Evolutionary conservation across 2,797 vertebrate species (phyloP), one percentile per base, ranked within the genome.

Genomic region (Anabas testudineus): DNA sequence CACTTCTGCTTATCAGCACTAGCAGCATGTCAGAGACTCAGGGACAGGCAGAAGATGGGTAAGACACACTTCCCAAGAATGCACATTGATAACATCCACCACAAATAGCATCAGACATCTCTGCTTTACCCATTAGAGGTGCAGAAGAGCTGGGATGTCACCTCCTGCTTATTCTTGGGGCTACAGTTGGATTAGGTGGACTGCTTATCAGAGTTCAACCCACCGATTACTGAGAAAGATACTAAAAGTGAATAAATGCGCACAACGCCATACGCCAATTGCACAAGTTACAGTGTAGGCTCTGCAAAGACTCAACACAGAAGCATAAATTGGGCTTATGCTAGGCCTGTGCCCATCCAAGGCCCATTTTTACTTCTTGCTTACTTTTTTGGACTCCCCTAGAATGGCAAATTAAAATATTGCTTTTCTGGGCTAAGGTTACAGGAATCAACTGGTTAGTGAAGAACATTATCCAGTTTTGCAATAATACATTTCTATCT

Each of bases 1-100:
- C 89, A 88, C 82, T 78, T 87, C 61, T 32, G 67, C 73, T 79
- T 91, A 90, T 91, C 87, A 12, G 66, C 28, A n/a, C 71, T 7
- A 79, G 45, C 59, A 71, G 67, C 60, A 59, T 76, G 73, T 84
- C 83, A 76, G 41, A 68, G 72, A 69, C 63, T 71, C 67, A 39
- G 66, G 34, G 76, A 80, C 56, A 43, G 74, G 39, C 67, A 62
- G 76, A 61, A 76, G 69, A 67, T 32, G 70, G 69, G 59, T 57
- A 72, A 77, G 80, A 83, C 73, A 52, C 58, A 18, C 39, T 47
- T 48, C 12, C 56, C 73, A 65, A 74, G 49, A 79, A 67, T 30
- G 21, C 53, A 58, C 59, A 10, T 12, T 67, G 85, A 91, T 82
- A 90, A 78, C 80, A 85, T 83, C 72, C 71, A 72, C 85, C 78